These are phyloP conservation scores for Cheilosia grossa DNA, from an alignment of 2,888 invertebrate genomes.

Conservation along the genomic window DNA sequence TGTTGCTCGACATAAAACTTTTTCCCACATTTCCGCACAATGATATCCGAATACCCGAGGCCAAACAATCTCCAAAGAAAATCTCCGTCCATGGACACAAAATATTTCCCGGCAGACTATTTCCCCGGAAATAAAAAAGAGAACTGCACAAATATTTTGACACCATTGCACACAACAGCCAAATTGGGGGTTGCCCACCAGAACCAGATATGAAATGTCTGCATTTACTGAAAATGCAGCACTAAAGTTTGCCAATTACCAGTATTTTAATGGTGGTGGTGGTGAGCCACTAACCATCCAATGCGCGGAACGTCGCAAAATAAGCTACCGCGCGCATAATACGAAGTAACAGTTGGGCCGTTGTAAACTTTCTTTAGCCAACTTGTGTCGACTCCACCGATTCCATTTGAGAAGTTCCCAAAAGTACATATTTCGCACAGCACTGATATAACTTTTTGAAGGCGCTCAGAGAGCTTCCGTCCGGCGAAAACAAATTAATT, in stretches of 20 bases:
- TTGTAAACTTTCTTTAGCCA: neutral
- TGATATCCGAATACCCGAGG: neutral
- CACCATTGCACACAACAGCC: neutral
- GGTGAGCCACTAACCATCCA: constrained; percentile 21
- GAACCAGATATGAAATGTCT: constrained; percentile 13
- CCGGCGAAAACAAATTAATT: constrained; percentile 39
- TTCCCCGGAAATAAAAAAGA: constrained; percentile 12
- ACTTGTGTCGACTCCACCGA: neutral
- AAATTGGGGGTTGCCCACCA: neutral
- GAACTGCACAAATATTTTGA: constrained; percentile 1
- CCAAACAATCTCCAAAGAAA: neutral
- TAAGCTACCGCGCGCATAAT: constrained; percentile 20
- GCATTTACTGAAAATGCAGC: constrained; percentile 14
- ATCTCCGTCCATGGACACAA: neutral
- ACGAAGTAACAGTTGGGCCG: constrained; percentile 22
- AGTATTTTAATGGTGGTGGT: constrained; percentile 54
- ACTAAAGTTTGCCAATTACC: constrained; percentile 53
- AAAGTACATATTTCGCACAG: neutral
- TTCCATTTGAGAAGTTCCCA: neutral
- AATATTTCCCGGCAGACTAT: neutral
- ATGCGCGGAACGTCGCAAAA: constrained; percentile 44
- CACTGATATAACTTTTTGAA: neutral
- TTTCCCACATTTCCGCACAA: neutral
- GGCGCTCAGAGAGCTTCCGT: neutral
- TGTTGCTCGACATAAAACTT: neutral